These are phyloP conservation scores for Lasioglossum albipes DNA, from an alignment of 1,140 invertebrate species.

Conservation along the genomic window DNA sequence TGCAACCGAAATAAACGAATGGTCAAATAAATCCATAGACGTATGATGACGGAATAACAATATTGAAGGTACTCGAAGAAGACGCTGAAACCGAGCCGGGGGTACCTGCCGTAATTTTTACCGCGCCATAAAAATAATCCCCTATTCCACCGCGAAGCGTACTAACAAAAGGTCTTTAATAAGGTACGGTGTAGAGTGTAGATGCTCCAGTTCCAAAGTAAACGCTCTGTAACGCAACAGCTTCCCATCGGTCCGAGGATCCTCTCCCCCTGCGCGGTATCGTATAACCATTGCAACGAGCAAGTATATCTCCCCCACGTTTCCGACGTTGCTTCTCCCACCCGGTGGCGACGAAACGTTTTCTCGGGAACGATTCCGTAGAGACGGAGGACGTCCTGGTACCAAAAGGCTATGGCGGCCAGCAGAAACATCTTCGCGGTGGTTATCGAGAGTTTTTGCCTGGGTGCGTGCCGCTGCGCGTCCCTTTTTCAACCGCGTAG, in stretches of 20 bases:
- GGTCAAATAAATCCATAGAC: background rate
- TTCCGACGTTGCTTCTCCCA: conserved; percentile 4
- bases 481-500: conserved; percentile 42
- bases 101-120: conserved; percentile 6
- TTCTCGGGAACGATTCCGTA: conserved; percentile 24
- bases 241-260: conserved; percentile 39
- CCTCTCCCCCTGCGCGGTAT: conserved; percentile 39
- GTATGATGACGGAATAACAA: background rate
- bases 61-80: background rate
- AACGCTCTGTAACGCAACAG: conserved; percentile 38
- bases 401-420: conserved; percentile 7
- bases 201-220: conserved; percentile 32
- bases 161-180: conserved; percentile 10
- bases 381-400: conserved; percentile 31
- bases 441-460: conserved; percentile 46
- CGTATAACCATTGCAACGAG: conserved; percentile 32
- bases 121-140: conserved; percentile 26
- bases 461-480: conserved; percentile 3
- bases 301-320: conserved; percentile 34
- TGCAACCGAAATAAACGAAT: background rate
- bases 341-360: background rate
- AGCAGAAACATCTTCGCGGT: conserved; percentile 28
- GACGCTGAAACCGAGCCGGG: background rate
- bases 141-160: background rate
- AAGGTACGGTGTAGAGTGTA: conserved; percentile 6